Evolutionary conservation across 1,140 invertebrate genomes (phyloP), one percentile per base, ranked within the genome.

Genomic region (Cydia pomonella): DNA sequence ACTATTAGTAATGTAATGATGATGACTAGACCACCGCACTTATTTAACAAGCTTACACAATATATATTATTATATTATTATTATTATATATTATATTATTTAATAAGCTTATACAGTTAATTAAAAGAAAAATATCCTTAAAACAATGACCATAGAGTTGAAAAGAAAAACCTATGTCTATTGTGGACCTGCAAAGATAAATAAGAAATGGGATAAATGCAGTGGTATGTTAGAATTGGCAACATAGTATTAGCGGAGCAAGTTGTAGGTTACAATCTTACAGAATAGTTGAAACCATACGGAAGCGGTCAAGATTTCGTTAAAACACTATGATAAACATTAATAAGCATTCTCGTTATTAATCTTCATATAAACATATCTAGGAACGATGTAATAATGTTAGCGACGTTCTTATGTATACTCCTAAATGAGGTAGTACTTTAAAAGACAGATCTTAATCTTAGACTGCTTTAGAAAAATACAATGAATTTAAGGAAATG

Each of bases 1-100:
- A 41, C 78, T 79, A 79, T 79, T 77, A 75, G 29, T 82, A 29
- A 5, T n/a, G 27, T 38, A 82, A 84, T 84, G 84, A 84, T 82
- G 82, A 84, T 85, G 82, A 79, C 79, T 81, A 73, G 73, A 77
- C 76, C 75, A 71, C 27, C 23, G 12, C 50, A 73, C 50, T 59
- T 23, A 59, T 59, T 23, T 59, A 18, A 23, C 53, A 59, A 59
- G 21, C 53, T 59, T 59, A 59, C 7, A 59, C 53, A n/a, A n/a
- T n/a, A n/a, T n/a, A n/a, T n/a, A n/a, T n/a, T n/a, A n/a, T n/a
- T n/a, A n/a, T n/a, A n/a, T n/a, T n/a, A n/a, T n/a, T n/a, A n/a
- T n/a, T n/a, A n/a, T n/a, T n/a, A n/a, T n/a, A n/a, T n/a, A n/a
- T n/a, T n/a, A n/a, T n/a, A n/a, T 59, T 23, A 59, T 59, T 23